phyloP scores from a whole-genome alignment of 1,140 invertebrate genomes.

The Leptonema lineaticorne region DNA sequence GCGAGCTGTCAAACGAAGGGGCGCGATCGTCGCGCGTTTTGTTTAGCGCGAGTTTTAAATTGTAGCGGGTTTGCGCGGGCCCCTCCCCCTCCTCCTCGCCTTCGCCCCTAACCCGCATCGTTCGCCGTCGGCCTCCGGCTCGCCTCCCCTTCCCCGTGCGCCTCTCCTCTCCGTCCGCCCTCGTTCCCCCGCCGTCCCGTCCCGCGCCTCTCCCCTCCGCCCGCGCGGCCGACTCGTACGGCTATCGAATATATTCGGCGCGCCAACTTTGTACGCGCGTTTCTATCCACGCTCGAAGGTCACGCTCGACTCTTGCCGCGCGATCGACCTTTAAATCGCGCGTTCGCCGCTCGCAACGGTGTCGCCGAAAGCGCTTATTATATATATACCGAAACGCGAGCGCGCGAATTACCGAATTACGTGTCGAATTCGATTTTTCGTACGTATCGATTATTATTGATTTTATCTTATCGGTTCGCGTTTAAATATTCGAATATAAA shows the following conservation, averaged over 20 bases:
- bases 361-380: too few relatives aligned
- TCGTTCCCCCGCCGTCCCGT: too few relatives aligned
- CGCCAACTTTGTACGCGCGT: constrained; percentile 17
- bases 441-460: background rate
- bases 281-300: background rate
- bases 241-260: constrained; percentile 23
- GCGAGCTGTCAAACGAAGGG: constrained; percentile 39
- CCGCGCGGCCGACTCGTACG: constrained; percentile 20
- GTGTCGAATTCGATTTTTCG: background rate
- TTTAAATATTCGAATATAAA: background rate
- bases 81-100: background rate
- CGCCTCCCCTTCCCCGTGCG: background rate
- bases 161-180: background rate
- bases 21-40: constrained; percentile 39
- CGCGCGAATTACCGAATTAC: too few relatives aligned
- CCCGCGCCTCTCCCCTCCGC: constrained; percentile 13
- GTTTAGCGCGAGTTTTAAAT: constrained; percentile 42
- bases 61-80: constrained; percentile 39
- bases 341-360: background rate
- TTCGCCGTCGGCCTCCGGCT: background rate
- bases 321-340: background rate
- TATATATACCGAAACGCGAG: too few relatives aligned
- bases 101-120: background rate
- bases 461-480: background rate
- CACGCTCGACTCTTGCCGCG: background rate